These are phyloP conservation scores for Aphis gossypii DNA, from an alignment of 1,140 invertebrate species.

Conservation along the genomic window DNA sequence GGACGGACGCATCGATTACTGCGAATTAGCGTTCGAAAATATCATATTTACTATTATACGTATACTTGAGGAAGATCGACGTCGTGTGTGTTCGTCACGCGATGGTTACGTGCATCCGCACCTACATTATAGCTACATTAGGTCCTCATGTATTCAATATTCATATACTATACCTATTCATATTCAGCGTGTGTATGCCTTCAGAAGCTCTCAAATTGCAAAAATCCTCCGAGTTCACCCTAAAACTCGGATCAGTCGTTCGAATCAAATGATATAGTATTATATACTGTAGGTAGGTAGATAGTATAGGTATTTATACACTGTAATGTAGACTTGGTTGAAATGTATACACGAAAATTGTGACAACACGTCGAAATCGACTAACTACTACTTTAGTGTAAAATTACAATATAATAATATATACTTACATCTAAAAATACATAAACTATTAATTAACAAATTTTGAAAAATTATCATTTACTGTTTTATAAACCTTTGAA, in stretches of 20 bases:
- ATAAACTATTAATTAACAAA: not conserved
- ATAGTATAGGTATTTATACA: not conserved
- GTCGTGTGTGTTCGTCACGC: constrained; percentile 26
- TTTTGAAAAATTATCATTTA: not conserved
- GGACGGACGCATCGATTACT: constrained; percentile 1
- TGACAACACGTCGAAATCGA: not conserved
- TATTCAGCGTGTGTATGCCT: not conserved
- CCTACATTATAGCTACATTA: not conserved
- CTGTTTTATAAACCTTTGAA: not conserved
- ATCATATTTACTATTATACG: not conserved
- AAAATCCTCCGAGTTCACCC: not conserved
- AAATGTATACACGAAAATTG: not conserved
- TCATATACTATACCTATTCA: not conserved
- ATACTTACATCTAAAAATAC: not conserved
- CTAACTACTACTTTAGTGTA: not conserved
- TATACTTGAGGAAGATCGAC: not conserved
- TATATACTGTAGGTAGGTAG: not conserved
- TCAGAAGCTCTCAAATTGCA: not conserved
- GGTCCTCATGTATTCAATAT: not conserved
- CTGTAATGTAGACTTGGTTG: not conserved
- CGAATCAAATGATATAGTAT: not conserved
- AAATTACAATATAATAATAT: not conserved
- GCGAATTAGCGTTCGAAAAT: not conserved
- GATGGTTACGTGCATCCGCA: not conserved
- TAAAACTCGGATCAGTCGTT: not conserved